Evolutionary conservation across 2,113 vertebrate genomes (phyloP).

Genomic region (Monarcha castaneiventris): DNA sequence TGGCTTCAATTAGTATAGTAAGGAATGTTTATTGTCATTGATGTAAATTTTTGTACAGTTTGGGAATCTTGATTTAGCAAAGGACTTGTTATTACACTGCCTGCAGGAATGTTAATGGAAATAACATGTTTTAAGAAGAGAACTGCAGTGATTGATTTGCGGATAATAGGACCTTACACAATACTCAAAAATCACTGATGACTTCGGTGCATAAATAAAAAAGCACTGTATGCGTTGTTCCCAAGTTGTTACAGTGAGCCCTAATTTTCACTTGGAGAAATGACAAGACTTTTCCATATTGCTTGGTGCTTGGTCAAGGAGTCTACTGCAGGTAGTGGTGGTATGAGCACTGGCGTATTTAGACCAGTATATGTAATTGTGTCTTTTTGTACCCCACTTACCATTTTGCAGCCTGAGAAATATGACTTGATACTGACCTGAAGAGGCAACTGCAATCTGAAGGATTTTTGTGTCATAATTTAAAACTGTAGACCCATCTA

Average conservation of each 20-base stretch:
- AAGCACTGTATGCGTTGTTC: neutral
- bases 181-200: neutral
- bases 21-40: neutral
- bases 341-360: neutral
- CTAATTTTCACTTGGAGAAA: neutral
- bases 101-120: slow-evolving; percentile 6
- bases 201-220: neutral
- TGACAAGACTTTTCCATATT: neutral
- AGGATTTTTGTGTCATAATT: neutral
- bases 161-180: neutral
- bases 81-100: neutral
- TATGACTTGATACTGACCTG: neutral
- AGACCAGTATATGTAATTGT: neutral
- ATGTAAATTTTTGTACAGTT: neutral
- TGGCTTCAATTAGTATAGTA: neutral
- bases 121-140: neutral
- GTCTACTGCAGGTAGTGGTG: neutral
- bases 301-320: neutral
- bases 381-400: neutral
- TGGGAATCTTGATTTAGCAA: neutral
- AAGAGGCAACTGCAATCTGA: neutral
- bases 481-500: neutral
- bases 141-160: neutral
- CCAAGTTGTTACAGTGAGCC: neutral
- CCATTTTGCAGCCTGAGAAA: neutral